A percentile compares a stretch with the other conserved stretches of the same genome.
phyloP scores from a whole-genome alignment of 2,797 vertebrate genomes.

The Masticophis lateralis region DNA sequence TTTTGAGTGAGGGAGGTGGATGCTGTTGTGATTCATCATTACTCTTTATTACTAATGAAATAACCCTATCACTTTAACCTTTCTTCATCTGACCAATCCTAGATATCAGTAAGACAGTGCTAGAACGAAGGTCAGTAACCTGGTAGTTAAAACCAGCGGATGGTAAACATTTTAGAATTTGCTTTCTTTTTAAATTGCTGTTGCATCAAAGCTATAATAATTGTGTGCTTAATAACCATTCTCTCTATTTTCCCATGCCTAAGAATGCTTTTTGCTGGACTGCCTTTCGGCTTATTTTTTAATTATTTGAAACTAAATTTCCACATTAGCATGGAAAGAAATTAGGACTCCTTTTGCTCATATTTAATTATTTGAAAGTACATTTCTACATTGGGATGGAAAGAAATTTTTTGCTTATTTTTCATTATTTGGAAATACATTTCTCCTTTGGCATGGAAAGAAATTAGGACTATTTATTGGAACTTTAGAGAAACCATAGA shows the following conservation, averaged over 20 bases:
- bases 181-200: slow-evolving; percentile 25
- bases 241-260: not conserved
- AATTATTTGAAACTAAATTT: not conserved
- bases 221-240: slow-evolving; percentile 17
- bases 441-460: not conserved
- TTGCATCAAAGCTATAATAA: not conserved
- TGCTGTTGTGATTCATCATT: slow-evolving; percentile 47
- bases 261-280: not conserved
- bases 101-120: slow-evolving; percentile 47
- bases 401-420: not conserved
- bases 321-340: not conserved
- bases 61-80: slow-evolving; percentile 53
- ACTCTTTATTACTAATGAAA: slow-evolving; percentile 55
- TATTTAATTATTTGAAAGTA: not conserved
- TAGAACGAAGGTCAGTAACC: slow-evolving; percentile 44
- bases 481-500: not conserved
- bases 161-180: slow-evolving; percentile 22
- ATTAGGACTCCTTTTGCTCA: not conserved
- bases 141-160: slow-evolving; percentile 49
- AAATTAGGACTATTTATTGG: not conserved
- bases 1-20: not conserved
- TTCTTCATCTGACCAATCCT: slow-evolving; percentile 48
- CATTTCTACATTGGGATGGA: not conserved
- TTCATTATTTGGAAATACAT: not conserved
- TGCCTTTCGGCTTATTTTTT: not conserved